These are phyloP conservation scores for Hirtodrosophila duncani DNA, from an alignment of 2,888 invertebrate species.

Conservation along the genomic window DNA sequence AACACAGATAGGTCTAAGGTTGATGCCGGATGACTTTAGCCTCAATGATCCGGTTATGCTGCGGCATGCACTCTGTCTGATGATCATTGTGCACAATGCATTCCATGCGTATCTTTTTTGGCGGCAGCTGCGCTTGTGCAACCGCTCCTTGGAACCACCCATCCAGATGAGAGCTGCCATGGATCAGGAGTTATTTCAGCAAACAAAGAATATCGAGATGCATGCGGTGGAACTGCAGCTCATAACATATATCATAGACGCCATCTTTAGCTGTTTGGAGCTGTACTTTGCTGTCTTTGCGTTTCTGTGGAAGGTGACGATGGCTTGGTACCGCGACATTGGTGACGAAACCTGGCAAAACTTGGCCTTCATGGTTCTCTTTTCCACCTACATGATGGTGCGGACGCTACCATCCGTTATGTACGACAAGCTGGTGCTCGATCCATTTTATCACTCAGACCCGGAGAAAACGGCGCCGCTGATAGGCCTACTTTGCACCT, in stretches of 20 bases:
- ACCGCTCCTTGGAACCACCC: not conserved
- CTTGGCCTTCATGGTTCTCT: slow-evolving; percentile 32
- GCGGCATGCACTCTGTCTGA: slow-evolving; percentile 39
- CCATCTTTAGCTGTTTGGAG: slow-evolving; percentile 40
- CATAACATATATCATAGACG: slow-evolving; percentile 18
- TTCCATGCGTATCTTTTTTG: slow-evolving; percentile 38
- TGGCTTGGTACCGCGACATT: slow-evolving; percentile 20
- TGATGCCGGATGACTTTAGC: slow-evolving; percentile 10
- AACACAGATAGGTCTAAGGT: not conserved
- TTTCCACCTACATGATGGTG: slow-evolving; percentile 35
- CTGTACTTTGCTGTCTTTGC: slow-evolving; percentile 30
- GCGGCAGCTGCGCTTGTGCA: slow-evolving; percentile 34
- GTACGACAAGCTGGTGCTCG: slow-evolving; percentile 37
- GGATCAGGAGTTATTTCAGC: slow-evolving; percentile 9
- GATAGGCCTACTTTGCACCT: slow-evolving; percentile 41
- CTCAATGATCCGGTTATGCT: slow-evolving; percentile 38
- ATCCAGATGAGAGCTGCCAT: slow-evolving; percentile 9
- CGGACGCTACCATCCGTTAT: slow-evolving; percentile 38
- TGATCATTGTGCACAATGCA: slow-evolving; percentile 19
- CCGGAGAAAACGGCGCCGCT: slow-evolving; percentile 26
- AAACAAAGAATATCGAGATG: slow-evolving; percentile 25
- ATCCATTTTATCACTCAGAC: slow-evolving; percentile 18
- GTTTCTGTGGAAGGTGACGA: slow-evolving; percentile 26
- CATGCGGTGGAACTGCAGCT: slow-evolving; percentile 19
- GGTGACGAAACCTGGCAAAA: slow-evolving; percentile 43